These are phyloP conservation scores for Clarias magur DNA, from an alignment of 2,113 vertebrate genomes.

Conservation along the genomic window DNA sequence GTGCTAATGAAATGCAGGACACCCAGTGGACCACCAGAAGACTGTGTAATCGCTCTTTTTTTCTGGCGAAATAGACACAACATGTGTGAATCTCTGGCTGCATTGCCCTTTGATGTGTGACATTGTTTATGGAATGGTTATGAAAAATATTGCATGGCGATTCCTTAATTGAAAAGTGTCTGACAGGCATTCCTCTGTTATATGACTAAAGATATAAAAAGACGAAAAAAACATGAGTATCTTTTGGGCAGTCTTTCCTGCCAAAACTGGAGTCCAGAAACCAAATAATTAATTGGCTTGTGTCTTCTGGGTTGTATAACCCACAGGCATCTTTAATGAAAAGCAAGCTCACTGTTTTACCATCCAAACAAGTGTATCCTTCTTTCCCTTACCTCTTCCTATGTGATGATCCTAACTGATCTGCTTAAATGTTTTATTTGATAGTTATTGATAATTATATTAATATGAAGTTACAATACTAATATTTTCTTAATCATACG, in stretches of 20 bases:
- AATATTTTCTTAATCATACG: background rate
- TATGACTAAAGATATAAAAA: slow-evolving; percentile 13
- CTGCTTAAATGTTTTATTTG: background rate
- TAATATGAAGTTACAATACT: background rate
- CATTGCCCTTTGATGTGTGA: slow-evolving; percentile 5
- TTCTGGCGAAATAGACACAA: background rate
- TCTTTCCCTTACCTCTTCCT: background rate
- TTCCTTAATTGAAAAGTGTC: slow-evolving; percentile 20
- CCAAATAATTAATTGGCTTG: slow-evolving; percentile 39
- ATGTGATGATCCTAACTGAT: background rate
- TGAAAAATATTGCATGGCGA: slow-evolving; percentile 19
- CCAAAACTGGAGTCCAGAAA: slow-evolving; percentile 34
- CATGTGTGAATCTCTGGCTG: background rate
- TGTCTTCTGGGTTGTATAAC: slow-evolving; percentile 32
- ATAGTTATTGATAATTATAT: background rate
- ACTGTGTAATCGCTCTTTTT: background rate
- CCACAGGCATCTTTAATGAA: slow-evolving; percentile 34
- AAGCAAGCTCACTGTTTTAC: slow-evolving; percentile 29
- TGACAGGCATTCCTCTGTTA: slow-evolving; percentile 8
- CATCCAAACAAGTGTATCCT: slow-evolving; percentile 37
- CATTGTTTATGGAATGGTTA: slow-evolving; percentile 18
- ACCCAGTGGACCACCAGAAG: background rate
- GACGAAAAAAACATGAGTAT: background rate
- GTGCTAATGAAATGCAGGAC: slow-evolving; percentile 16
- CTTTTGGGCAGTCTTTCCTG: background rate